phyloP scores from a whole-genome alignment of 2,797 vertebrate species.

The Poecilia velifera region DNA sequence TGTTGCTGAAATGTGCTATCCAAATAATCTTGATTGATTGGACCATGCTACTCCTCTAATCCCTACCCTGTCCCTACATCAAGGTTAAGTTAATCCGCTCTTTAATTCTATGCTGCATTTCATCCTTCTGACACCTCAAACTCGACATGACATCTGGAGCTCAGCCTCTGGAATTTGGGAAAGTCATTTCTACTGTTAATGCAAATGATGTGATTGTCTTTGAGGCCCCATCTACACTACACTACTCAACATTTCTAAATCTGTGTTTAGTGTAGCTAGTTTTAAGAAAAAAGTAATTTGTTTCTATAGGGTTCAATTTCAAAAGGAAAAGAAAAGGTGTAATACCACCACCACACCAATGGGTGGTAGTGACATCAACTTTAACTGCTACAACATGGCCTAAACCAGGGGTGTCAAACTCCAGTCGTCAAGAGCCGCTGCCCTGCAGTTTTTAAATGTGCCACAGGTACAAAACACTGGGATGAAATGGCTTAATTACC shows the following conservation, averaged over 20 bases:
- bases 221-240: not conserved
- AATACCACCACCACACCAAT: not conserved
- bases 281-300: too few relatives aligned
- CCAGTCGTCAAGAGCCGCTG: too few relatives aligned
- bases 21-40: too few relatives aligned
- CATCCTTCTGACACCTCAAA: conserved; percentile 25
- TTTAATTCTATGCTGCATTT: conserved; percentile 32
- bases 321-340: not conserved
- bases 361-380: not conserved
- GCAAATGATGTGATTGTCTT: not conserved
- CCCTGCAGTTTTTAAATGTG: too few relatives aligned
- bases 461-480: too few relatives aligned
- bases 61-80: not conserved
- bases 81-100: conserved; percentile 28
- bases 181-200: conserved; percentile 9
- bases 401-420: too few relatives aligned
- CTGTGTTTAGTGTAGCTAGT: too few relatives aligned
- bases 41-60: not conserved
- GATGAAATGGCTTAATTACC: too few relatives aligned
- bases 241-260: too few relatives aligned
- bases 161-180: not conserved
- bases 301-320: not conserved
- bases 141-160: not conserved
- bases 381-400: not conserved
- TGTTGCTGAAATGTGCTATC: too few relatives aligned